phyloP scores from a whole-genome alignment of 2,113 vertebrate genomes.

The Hypomesus transpacificus region DNA sequence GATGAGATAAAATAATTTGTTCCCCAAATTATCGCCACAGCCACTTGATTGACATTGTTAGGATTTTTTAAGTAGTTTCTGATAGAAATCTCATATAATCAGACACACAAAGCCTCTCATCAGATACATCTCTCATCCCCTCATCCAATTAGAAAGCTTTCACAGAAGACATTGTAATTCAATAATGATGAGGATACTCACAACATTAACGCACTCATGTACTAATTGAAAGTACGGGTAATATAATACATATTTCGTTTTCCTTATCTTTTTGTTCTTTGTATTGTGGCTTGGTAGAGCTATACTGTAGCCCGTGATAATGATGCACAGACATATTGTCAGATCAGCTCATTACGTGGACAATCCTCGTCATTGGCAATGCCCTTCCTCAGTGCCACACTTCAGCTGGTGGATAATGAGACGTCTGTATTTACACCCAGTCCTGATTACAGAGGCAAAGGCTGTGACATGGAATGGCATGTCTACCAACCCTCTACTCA shows the following conservation, averaged over 20 bases:
- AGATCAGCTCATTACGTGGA: constrained; percentile 57
- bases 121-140: neutral
- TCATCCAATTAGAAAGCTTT: no score
- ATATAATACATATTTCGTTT: constrained; percentile 4
- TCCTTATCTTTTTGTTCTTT: constrained; percentile 38
- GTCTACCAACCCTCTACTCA: constrained; percentile 40
- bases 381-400: constrained; percentile 43
- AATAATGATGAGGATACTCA: no score
- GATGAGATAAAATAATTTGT: constrained; percentile 16
- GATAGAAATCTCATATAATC: neutral
- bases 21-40: neutral
- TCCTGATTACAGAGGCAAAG: constrained; percentile 56
- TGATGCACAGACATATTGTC: constrained; percentile 44
- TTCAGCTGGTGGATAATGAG: constrained; percentile 53
- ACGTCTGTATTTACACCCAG: constrained; percentile 59
- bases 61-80: neutral
- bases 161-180: no score
- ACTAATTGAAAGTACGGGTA: no score
- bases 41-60: neutral
- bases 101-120: neutral
- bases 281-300: constrained; percentile 50
- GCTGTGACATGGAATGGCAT: constrained; percentile 34
- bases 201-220: no score
- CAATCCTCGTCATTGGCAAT: constrained; percentile 59
- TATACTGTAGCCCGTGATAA: constrained; percentile 44